Evolutionary conservation across 2,113 vertebrate genomes (phyloP).

Genomic region (Axis porcinus): DNA sequence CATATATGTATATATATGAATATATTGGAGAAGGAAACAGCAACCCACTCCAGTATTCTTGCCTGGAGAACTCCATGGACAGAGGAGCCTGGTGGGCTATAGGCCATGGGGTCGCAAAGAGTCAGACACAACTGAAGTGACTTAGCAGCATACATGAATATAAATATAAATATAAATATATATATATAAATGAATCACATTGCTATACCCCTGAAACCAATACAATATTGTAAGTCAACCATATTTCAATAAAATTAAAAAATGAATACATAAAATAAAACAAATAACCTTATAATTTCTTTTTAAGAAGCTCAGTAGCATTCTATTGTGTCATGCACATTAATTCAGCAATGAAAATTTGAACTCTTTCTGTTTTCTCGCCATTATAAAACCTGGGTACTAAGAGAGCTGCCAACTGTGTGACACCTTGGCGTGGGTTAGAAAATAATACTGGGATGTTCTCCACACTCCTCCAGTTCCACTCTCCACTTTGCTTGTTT

Average conservation of each 20-base stretch:
- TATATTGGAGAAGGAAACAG: not conserved
- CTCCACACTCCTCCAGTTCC: not conserved
- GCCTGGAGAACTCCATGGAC: not conserved
- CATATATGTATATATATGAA: not conserved
- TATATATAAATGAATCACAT: not conserved
- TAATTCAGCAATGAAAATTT: not conserved
- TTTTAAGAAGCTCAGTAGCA: not conserved
- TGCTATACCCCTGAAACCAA: not conserved
- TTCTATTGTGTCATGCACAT: not conserved
- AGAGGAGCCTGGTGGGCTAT: not conserved
- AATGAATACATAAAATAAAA: not conserved
- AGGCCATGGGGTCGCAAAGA: not conserved
- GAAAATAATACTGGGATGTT: not conserved
- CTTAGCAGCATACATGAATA: not conserved
- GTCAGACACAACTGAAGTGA: not conserved
- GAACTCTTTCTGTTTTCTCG: not conserved
- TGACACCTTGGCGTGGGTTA: not conserved
- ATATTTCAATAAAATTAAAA: not conserved
- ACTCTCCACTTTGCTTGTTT: not conserved
- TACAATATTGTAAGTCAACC: not conserved
- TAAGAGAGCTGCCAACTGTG: not conserved
- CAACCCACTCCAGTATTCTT: not conserved
- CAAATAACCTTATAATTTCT: not conserved
- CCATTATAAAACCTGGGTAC: not conserved
- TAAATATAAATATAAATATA: not conserved